Conservation (phyloP, 2,797 vertebrate genomes). For the Lepus oiostolus region DNA sequence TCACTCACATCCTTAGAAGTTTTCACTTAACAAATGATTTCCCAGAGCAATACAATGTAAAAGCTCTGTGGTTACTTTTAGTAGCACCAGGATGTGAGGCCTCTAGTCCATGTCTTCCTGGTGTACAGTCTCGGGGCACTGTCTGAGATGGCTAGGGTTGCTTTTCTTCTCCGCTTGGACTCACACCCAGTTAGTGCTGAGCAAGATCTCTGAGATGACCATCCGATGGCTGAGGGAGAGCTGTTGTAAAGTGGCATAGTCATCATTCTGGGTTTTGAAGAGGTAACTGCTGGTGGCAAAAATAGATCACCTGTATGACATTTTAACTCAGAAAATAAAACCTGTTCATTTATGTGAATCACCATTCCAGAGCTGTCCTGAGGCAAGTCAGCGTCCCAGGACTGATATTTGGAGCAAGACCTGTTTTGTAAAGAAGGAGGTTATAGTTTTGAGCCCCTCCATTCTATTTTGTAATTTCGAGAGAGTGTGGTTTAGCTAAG, state of each 20-base stretch:
- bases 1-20: background rate
- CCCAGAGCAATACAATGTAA: background rate
- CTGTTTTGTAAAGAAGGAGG: slow-evolving; percentile 29
- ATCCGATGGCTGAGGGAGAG: slow-evolving; percentile 44
- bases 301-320: slow-evolving; percentile 62
- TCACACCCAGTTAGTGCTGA: background rate
- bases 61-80: background rate
- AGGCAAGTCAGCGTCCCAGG: background rate
- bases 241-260: slow-evolving; percentile 15
- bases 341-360: slow-evolving; percentile 38
- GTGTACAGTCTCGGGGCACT: background rate
- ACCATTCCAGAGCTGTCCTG: slow-evolving; percentile 1
- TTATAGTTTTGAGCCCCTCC: background rate
- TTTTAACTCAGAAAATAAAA: slow-evolving; percentile 67
- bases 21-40: slow-evolving; percentile 50
- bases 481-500: slow-evolving; percentile 23
- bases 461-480: slow-evolving; percentile 12
- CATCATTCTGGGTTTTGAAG: slow-evolving; percentile 67
- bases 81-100: background rate
- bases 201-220: background rate
- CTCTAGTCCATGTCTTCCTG: background rate
- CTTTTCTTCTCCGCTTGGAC: slow-evolving; percentile 46
- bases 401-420: background rate
- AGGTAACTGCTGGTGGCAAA: slow-evolving; percentile 50
- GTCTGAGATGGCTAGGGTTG: background rate